Evolutionary conservation across 2,888 invertebrate genomes (phyloP).

Genomic region (Macropis europaea): DNA sequence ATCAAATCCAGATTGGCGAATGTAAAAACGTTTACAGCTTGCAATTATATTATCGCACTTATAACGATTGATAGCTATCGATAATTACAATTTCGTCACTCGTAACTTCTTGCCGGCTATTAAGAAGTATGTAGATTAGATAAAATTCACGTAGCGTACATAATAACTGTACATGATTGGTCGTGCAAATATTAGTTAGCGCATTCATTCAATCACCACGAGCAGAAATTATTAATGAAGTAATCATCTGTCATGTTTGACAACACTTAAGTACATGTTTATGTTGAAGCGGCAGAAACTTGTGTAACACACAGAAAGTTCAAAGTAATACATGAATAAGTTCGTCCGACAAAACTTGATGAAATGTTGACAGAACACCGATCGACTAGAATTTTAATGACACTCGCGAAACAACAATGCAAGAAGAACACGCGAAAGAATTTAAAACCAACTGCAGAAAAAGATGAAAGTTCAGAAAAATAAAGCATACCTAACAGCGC

Average conservation of each 20-base stretch:
- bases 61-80: background rate
- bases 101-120: background rate
- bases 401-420: too few relatives aligned
- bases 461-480: background rate
- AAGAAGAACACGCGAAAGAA: too few relatives aligned
- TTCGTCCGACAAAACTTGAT: too few relatives aligned
- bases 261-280: too few relatives aligned
- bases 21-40: background rate
- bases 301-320: too few relatives aligned
- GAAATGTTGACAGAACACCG: too few relatives aligned
- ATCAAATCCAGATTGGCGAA: background rate
- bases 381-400: too few relatives aligned
- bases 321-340: too few relatives aligned
- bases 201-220: too few relatives aligned
- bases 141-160: background rate
- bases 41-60: background rate
- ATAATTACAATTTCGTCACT: background rate
- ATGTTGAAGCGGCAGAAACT: too few relatives aligned
- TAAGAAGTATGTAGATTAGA: background rate
- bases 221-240: too few relatives aligned
- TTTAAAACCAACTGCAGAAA: background rate
- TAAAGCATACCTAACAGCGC: conserved; percentile 56
- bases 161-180: background rate
- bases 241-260: too few relatives aligned
- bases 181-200: background rate